Base-by-base conservation (phyloP, 2,888 invertebrate genomes). In the Colostygia pectinataria region DNA sequence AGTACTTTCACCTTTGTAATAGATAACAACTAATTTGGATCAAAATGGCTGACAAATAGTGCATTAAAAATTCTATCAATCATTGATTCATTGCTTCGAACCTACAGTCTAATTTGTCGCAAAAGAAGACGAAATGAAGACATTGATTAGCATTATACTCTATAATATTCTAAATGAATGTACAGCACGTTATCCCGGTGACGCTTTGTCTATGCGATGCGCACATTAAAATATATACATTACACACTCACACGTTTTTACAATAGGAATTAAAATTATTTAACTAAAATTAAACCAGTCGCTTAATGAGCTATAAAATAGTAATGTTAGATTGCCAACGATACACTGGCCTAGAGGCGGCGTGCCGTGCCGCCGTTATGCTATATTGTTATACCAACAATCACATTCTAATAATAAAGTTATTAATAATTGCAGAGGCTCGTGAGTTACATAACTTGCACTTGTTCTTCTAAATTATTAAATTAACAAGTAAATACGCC, bases 261-360 rank as follows among this genome's bases (percentile, higher is more conserved):
- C 84, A 87, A 79, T 86, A 87, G 83, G 80, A 89, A 83, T 85
- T 83, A 82, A 77, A 71, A 63, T 65, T 77, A 76, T 81, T 85
- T 77, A 86, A 85, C 78, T 83, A 85, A 80, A 83, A 82, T 68
- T 81, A 87, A 87, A 80, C 86, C 89, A 89, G 89, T 89, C 89
- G 80, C 89, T 89, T 86, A 88, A 77, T 83, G 80, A 86, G 77
- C 85, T 87, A 86, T 74, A 83, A 82, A 77, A 80, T 87, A 86
- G 73, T 79, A 79, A 57, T 71, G 71, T 78, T 77, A 80, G 77
- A 79, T 86, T 76, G 89, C 89, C 89, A 84, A 83, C 83, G 74
- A 76, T 82, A 85, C 85, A 90, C 89, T 90, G 89, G 89, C 89
- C 89, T 80, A 77, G 72, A 57, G 59, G 72, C 69, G 66, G 72